Base-by-base conservation (phyloP, 2,888 invertebrate genomes). In the Nemurella pictetii region DNA sequence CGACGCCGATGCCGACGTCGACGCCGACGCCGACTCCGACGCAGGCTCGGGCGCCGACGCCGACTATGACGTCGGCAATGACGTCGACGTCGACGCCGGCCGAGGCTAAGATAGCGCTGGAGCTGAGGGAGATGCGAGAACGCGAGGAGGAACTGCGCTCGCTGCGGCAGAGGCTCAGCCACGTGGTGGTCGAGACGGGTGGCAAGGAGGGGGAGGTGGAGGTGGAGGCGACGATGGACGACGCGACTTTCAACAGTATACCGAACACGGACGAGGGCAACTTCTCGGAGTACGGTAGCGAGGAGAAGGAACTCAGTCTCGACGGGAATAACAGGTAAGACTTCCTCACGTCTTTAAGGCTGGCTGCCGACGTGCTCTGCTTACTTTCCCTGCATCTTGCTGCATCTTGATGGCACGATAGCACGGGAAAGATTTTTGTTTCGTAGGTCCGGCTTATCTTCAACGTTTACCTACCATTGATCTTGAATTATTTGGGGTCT, bases 61-160 rank as follows among this genome's bases (percentile, higher is more conserved):
- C 20, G 30, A 36, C 83, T 20, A 7, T 15, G 2, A 29, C 5
- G 27, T 20, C 0, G 0, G 20, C 72, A 15, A 7, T 20, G n/a
- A 20, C 36, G 36, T 30, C 9, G 27, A 26, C 27, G 25, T 20
- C 84, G 78, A 84, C 83, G 7, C 78, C 84, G 88, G 89, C 88
- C 85, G 89, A 87, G 89, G 89, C 84, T 88, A 91, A 88, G 85
- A 91, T 92, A 30, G 91, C 91, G 0, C 87, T 89, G 80, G 92
- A 92, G 87, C 89, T 92, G 73, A 89, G 90, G 72, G 91, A 92
- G 87, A 88, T 90, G 86, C 88, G 89, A 74, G 91, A 91, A 85
- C 88, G 92, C 2, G 92, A 92, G 87, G 91, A 91, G 81, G 92
- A 92, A 85, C 88, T 92, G 74, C 88, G 89, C n/a, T 87, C 88